phyloP scores from a whole-genome alignment of 2,797 vertebrate species.

The Micrastur ruficollis region DNA sequence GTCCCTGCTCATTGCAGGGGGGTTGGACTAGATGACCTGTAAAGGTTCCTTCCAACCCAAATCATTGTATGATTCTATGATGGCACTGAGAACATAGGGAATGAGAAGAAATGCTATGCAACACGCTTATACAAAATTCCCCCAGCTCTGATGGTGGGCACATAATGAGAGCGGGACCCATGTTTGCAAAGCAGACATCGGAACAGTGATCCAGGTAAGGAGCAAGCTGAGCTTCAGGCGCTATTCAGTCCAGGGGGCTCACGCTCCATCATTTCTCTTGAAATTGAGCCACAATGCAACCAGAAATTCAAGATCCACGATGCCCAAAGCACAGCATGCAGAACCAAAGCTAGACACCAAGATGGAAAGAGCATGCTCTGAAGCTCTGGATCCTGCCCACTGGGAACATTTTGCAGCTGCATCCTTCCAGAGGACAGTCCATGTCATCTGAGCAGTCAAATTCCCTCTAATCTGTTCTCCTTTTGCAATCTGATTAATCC shows the following conservation, averaged over 20 bases:
- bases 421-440: not conserved
- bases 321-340: not conserved
- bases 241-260: not conserved
- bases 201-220: not conserved
- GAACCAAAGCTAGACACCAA: not conserved
- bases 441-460: not conserved
- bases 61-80: too few relatives aligned
- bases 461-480: not conserved
- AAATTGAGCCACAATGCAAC: not conserved
- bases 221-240: not conserved
- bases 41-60: too few relatives aligned
- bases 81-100: not conserved
- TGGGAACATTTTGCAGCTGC: not conserved
- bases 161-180: rapidly evolving
- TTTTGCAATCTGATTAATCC: not conserved
- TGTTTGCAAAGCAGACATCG: not conserved
- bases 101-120: not conserved
- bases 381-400: not conserved
- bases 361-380: not conserved
- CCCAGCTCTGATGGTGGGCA: not conserved
- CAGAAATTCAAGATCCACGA: not conserved
- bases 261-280: not conserved
- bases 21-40: too few relatives aligned
- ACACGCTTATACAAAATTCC: not conserved
- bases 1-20: too few relatives aligned